phyloP scores from a whole-genome alignment of 2,888 invertebrate species.

The Rutpela maculata region DNA sequence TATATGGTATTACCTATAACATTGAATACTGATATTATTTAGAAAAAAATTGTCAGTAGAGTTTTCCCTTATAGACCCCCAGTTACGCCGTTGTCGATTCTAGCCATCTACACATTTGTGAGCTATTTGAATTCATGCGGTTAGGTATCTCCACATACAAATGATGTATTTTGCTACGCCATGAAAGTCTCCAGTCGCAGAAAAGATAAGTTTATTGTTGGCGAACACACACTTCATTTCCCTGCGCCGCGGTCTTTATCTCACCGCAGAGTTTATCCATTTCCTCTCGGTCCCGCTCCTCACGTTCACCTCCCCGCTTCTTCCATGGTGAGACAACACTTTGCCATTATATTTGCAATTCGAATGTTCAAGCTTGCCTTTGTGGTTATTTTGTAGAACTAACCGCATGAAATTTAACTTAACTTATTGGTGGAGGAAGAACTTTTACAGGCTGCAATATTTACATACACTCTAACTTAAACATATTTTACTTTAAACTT shows the following conservation, averaged over 20 bases:
- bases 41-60: not conserved
- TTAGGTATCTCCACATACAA: conserved; percentile 72
- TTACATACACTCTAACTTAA: conserved; percentile 56
- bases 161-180: conserved; percentile 72
- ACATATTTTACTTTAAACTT: conserved; percentile 53
- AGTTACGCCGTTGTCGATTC: conserved; percentile 33
- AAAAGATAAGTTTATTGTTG: conserved; percentile 74
- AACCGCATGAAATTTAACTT: conserved; percentile 61
- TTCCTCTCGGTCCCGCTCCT: conserved; percentile 68
- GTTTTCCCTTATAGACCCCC: not conserved
- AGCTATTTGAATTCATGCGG: conserved; percentile 70
- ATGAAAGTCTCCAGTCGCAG: conserved; percentile 71
- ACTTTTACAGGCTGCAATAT: conserved; percentile 57
- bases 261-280: conserved; percentile 73
- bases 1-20: no score
- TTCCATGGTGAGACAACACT: conserved; percentile 65
- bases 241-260: conserved; percentile 72
- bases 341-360: conserved; percentile 70
- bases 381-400: conserved; percentile 59
- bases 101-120: conserved; percentile 54
- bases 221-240: conserved; percentile 73
- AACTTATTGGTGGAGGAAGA: conserved; percentile 59
- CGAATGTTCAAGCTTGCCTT: conserved; percentile 66
- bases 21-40: not conserved
- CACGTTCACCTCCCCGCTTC: conserved; percentile 48